Evolutionary conservation across 2,797 vertebrate genomes (phyloP).

Genomic region (Amphiprion clarkii): DNA sequence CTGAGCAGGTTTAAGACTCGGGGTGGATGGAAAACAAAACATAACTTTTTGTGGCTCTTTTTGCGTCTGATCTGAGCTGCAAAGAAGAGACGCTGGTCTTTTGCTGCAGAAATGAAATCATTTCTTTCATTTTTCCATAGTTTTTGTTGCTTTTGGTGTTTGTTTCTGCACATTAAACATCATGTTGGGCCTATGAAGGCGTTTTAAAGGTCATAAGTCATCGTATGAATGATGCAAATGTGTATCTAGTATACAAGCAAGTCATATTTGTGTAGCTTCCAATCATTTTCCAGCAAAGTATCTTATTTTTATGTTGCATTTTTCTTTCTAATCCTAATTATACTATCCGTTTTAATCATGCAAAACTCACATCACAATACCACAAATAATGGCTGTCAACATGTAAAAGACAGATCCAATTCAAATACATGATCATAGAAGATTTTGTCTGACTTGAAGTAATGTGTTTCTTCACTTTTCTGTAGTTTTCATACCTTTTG

Average conservation of each 20-base stretch:
- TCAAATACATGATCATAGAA: not conserved
- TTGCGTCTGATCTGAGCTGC: constrained; percentile 2
- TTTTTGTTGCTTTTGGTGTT: constrained; percentile 1
- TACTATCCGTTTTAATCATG: not conserved
- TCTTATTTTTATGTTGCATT: not conserved
- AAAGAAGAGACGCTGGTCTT: not conserved
- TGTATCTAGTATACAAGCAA: too few species aligned
- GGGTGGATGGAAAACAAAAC: constrained; percentile 4
- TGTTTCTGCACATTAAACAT: not conserved
- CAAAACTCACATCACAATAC: not conserved
- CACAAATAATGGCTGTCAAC: not conserved
- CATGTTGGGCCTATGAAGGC: not conserved
- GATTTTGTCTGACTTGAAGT: not conserved
- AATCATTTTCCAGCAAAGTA: too few species aligned
- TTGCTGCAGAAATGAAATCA: not conserved
- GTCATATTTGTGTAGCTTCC: too few species aligned
- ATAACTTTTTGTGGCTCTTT: not conserved
- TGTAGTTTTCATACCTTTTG: too few species aligned
- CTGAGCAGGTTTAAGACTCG: constrained; percentile 12
- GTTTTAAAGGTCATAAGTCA: too few species aligned
- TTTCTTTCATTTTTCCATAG: not conserved
- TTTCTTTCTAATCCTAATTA: not conserved
- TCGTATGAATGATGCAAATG: not conserved
- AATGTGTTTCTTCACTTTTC: not conserved
- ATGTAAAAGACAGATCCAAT: not conserved